These are phyloP conservation scores for Leptarthrus brevirostris DNA, from an alignment of 2,888 invertebrate genomes.

Conservation along the genomic window DNA sequence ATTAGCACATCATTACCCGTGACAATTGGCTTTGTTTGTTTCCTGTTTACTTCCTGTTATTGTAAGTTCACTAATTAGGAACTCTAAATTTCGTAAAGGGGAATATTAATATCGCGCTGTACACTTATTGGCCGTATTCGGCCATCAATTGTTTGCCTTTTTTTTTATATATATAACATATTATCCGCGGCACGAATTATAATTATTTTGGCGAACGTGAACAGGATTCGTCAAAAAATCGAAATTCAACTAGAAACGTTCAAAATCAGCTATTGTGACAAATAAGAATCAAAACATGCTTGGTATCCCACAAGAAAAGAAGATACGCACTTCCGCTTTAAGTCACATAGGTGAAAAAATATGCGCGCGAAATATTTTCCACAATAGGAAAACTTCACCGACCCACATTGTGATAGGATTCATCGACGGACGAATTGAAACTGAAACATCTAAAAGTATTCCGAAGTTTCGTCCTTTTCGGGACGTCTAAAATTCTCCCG, in stretches of 20 bases:
- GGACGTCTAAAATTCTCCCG: neutral
- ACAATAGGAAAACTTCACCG: neutral
- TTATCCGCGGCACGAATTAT: neutral
- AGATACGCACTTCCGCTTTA: neutral
- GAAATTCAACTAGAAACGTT: neutral
- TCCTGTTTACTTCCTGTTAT: constrained; percentile 1
- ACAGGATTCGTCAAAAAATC: neutral
- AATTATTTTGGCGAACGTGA: neutral
- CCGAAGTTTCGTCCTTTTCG: neutral
- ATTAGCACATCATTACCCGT: neutral
- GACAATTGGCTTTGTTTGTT: neutral
- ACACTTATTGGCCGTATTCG: neutral
- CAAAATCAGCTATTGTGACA: neutral
- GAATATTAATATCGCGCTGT: constrained; percentile 2
- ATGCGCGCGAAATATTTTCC: neutral
- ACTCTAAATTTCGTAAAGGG: neutral
- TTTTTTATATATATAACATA: neutral
- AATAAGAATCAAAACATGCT: no score
- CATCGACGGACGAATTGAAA: constrained; percentile 31
- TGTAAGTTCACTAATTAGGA: neutral
- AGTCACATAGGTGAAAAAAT: neutral
- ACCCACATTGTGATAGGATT: constrained; percentile 1
- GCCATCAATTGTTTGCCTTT: neutral
- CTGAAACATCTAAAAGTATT: constrained; percentile 17
- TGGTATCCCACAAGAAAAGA: no score